Base-by-base conservation (phyloP, 2,797 vertebrate species). In the Sphaeramia orbicularis region DNA sequence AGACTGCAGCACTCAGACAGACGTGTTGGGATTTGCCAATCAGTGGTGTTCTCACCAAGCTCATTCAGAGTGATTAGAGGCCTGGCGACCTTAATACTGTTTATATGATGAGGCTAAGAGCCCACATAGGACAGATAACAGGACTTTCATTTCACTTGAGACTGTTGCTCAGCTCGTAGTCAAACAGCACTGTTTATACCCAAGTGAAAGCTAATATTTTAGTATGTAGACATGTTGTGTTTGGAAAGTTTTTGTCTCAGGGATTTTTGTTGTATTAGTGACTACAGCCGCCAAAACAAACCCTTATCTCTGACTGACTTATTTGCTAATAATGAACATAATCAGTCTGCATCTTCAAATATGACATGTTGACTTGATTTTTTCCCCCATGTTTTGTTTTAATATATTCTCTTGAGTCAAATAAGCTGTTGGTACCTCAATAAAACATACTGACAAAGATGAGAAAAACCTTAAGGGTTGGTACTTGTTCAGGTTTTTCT, bases 41-140 rank as follows among this genome's bases (percentile, higher is more conserved):
- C 83, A 80, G 63, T 5, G 47, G 55, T 19, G 47, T 74, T 83
- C 86, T 87, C 78, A 51, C 65, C 63, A 1, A 78, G 83, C 85
- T 90, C 80, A 81, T 91, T 90, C 69, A 30, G 60, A 69, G 85
- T 78, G 88, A 92, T 92, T 90, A 90, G 65, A 59, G 64, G 78
- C 71, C 78, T 54, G 64, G 72, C 18, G 45, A 70, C 72, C 54
- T 63, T 89, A 85, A 89, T 87, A 65, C 78, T 74, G 69, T 77
- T 83, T 62, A 48, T 48, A 50, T 59, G 86, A 86, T 58, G 70
- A 73, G 53, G 62, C 74, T 76, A 65, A 79, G 50, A 76, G 49
- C 65, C 65, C 73, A 63, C 71, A 61, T 21, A 45, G 61, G 59
- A 38, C 74, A 73, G 74, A 88, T 83, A 81, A 78, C 68, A 50